Base-by-base conservation (phyloP, 2,113 vertebrate genomes). In the Pteropus alecto region DNA sequence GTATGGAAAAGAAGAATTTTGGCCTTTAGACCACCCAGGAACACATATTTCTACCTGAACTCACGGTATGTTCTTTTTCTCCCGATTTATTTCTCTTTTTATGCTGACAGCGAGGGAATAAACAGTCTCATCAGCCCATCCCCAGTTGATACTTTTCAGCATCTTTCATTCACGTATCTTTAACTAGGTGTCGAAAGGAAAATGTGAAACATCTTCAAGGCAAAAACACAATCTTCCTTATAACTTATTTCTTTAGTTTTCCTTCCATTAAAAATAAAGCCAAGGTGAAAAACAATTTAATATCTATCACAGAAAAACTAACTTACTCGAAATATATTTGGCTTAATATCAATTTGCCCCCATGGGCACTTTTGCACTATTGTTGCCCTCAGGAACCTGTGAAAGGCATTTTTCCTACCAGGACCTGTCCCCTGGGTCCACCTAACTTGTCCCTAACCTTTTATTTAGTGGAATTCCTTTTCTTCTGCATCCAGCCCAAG, bases 31-130 rank as follows among this genome's bases (percentile, higher is more conserved):
- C 85, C 97, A 99, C 98, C 0, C 99, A 99, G 92, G 99, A 99
- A 85, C 96, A 99, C 87, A 99, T 99, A 97, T 99, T 99, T 95
- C 99, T 99, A 61, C 99, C 99, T 81, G 98, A 99, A 58, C 98
- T 99, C 58, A 99, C 98, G 46, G 99, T 99, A 98, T 94, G 54
- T 76, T 90, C 61, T 92, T 63, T 43, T 81, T n/a, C 19, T 83
- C n/a, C 76, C 78, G 14, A 60, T 87, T 71, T 43, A 19, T 38
- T 88, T 77, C 18, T 63, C 18, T 51, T 61, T 70, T 77, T 28
- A n/a, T 43, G 56, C n/a, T 14, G 10, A 51, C 15, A 11, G 2
- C 38, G 26, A 48, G 28, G 76, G n/a, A 54, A 67, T 30, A 35
- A 51, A 85, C 9, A 71, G 54, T n/a, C n/a, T 46, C 1, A 9